Evolutionary conservation across 2,888 invertebrate species (phyloP), one percentile per base, ranked within the genome.

Genomic region (Stenotaenia linearis): DNA sequence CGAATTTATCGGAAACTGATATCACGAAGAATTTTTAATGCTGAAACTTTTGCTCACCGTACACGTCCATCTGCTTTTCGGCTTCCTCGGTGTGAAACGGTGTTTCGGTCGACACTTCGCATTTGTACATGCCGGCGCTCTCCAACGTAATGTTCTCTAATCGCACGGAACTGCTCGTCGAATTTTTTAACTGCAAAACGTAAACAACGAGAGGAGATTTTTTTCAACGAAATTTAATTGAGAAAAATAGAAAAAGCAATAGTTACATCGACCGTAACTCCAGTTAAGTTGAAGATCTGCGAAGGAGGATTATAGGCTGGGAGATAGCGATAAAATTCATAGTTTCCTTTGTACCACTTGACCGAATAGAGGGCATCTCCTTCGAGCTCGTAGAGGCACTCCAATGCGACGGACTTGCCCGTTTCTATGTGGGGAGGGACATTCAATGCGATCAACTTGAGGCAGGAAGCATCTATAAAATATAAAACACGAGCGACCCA

Each of bases 201-300:
- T 21, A 23, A 75, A 75, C 6, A 21, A 10, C 18, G 28, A 75
- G 32, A 32, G 9, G 4, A 32, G 9, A 32, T 6, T 6, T 32
- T 32, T 32, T 50, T n/a, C 15, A 45, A 45, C 18, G 18, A n/a
- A 50, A 40, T 12, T 12, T 40, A 2, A 7, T 40, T 40, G 15
- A 15, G 12, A 40, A 15, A 40, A 40, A 12, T 12, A 12, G 40
- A 40, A 37, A 25, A 21, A 79, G 40, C 18, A 50, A 25, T 40
- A 91, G 92, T 91, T 87, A 93, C 93, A 86, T 93, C 92, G 77
- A 93, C 92, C 86, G 91, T 90, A 82, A 95, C 92, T 79, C 91
- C 91, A 9, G 91, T 90, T 78, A 91, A 87, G 0, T 91, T 90
- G 84, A 93, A 93, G 28, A 92, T 91, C 83, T 90, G 89, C 28